Percentiles rank a stretch among this genome's conserved stretches.
Evolutionary conservation across 2,888 invertebrate species (phyloP).

Genomic region (Strigamia crassipes): DNA sequence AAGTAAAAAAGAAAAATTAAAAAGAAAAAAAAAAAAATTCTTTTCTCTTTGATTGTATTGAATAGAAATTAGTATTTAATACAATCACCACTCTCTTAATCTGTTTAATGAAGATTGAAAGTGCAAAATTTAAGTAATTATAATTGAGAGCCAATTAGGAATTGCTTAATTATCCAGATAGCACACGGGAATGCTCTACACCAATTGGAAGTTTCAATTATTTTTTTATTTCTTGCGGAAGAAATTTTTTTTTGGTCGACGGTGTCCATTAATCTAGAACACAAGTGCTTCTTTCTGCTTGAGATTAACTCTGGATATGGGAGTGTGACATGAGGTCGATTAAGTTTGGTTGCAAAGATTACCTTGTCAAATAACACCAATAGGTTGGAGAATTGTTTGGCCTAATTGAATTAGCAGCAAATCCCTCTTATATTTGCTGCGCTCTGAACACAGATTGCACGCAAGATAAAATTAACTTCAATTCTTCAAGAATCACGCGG

Average conservation of each 20-base stretch:
- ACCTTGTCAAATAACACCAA: slow-evolving; percentile 22
- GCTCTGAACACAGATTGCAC: not conserved
- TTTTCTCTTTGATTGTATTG: not conserved
- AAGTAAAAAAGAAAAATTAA: too few species aligned
- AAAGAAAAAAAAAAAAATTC: too few species aligned
- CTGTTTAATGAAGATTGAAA: not conserved
- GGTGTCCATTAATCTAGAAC: not conserved
- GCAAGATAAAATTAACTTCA: not conserved
- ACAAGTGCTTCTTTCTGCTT: not conserved
- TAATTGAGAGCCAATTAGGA: not conserved
- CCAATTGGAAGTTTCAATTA: not conserved
- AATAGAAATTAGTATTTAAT: not conserved
- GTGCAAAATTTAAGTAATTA: not conserved
- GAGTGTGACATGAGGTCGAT: slow-evolving; percentile 22
- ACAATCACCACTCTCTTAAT: not conserved
- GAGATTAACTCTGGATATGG: not conserved
- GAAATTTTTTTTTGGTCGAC: not conserved
- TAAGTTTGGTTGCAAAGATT: slow-evolving; percentile 20
- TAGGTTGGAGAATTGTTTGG: slow-evolving; percentile 19
- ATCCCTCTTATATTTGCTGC: slow-evolving; percentile 1
- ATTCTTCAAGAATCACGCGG: not conserved
- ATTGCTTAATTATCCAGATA: not conserved
- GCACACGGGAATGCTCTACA: not conserved
- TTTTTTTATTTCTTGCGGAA: not conserved
- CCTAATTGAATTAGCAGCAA: slow-evolving; percentile 17